Conservation (phyloP, 2,797 vertebrate genomes). For the Sparus aurata region DNA sequence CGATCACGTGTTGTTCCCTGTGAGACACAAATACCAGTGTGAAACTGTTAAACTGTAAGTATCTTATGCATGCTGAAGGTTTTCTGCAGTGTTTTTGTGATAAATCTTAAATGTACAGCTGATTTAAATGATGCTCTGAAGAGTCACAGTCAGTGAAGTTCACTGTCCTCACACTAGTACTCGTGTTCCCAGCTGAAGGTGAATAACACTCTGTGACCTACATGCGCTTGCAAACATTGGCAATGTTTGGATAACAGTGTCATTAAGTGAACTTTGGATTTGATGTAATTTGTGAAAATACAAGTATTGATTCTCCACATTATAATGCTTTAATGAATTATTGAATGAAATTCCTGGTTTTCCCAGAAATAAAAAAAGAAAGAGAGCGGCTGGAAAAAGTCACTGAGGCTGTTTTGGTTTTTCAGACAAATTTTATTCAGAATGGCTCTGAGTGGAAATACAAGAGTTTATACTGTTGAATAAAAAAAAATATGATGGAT, state of each 20-base stretch:
- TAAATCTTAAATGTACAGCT: neutral
- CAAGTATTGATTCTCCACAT: too few relatives aligned
- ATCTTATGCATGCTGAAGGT: neutral
- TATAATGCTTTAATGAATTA: neutral
- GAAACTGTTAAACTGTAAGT: neutral
- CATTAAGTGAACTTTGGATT: too few relatives aligned
- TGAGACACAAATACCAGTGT: neutral
- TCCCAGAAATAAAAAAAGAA: neutral
- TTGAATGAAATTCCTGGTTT: neutral
- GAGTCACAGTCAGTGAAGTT: neutral
- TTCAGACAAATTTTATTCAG: constrained; percentile 73
- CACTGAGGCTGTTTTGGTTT: constrained; percentile 18
- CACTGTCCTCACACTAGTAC: neutral
- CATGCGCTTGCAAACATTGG: neutral
- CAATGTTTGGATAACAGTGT: neutral
- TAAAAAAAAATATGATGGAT: constrained; percentile 59
- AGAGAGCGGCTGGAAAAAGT: neutral
- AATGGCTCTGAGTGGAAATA: constrained; percentile 66
- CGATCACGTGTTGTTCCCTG: neutral
- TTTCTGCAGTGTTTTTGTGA: neutral
- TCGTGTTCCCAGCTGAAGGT: too few relatives aligned
- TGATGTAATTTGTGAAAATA: too few relatives aligned
- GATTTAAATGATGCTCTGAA: neutral
- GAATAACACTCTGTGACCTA: neutral
- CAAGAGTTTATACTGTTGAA: constrained; percentile 54